These are phyloP conservation scores for Delia radicum DNA, from an alignment of 1,140 invertebrate species.

Conservation along the genomic window DNA sequence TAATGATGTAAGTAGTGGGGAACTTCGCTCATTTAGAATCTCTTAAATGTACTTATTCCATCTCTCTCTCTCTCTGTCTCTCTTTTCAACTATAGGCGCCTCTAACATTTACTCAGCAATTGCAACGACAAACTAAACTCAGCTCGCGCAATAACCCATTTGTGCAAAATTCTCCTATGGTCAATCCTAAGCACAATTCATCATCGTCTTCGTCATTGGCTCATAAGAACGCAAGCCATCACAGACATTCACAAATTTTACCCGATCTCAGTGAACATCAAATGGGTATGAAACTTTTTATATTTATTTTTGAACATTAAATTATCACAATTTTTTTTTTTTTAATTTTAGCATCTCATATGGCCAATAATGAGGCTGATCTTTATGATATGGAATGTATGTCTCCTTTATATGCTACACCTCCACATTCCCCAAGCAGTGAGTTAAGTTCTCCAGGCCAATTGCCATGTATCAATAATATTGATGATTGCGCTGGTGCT, in stretches of 20 bases:
- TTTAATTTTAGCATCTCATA: slow-evolving; percentile 38
- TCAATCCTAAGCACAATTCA: slow-evolving; percentile 56
- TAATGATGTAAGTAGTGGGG: slow-evolving; percentile 50
- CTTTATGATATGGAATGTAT: slow-evolving; percentile 56
- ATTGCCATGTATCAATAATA: slow-evolving; percentile 57
- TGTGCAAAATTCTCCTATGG: slow-evolving; percentile 39
- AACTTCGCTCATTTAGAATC: no score
- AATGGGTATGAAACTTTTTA: slow-evolving; percentile 35
- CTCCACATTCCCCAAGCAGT: slow-evolving; percentile 79
- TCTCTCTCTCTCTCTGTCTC: slow-evolving; percentile 22
- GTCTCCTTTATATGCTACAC: slow-evolving; percentile 78
- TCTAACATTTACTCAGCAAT: slow-evolving; percentile 74
- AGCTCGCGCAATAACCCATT: slow-evolving; percentile 51
- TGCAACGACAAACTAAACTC: slow-evolving; percentile 61
- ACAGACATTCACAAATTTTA: slow-evolving; percentile 55
- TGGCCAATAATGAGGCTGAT: slow-evolving; percentile 51
- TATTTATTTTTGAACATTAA: neutral
- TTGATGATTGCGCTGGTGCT: slow-evolving; percentile 52
- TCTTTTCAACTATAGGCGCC: slow-evolving; percentile 52
- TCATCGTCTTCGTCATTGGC: slow-evolving; percentile 31
- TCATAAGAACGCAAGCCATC: slow-evolving; percentile 55
- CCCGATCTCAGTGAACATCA: slow-evolving; percentile 55
- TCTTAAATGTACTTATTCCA: slow-evolving; percentile 6
- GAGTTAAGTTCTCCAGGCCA: slow-evolving; percentile 62
- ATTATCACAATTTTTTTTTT: neutral